phyloP scores from a whole-genome alignment of 2,797 vertebrate genomes.

The Etheostoma nigrum region DNA sequence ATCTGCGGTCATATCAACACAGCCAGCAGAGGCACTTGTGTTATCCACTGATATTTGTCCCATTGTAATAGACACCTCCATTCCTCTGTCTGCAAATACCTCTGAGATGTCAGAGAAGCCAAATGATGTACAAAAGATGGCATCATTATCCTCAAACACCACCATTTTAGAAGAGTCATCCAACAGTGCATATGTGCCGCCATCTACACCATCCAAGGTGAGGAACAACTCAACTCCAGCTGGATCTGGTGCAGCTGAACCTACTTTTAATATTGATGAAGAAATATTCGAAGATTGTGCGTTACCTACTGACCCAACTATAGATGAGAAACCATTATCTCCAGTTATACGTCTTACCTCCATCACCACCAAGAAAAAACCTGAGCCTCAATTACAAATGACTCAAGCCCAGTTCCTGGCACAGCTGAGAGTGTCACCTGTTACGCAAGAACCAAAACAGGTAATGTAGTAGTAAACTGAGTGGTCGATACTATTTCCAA shows the following conservation, averaged over 20 bases:
- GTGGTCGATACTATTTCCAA: too few species aligned
- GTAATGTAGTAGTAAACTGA: conserved; percentile 41
- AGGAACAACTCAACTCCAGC: background rate
- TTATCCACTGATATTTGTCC: background rate
- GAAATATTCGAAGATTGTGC: background rate
- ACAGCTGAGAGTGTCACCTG: conserved; percentile 63
- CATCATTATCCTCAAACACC: background rate
- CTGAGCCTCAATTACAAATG: conserved; percentile 57
- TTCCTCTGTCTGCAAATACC: background rate
- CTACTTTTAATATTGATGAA: background rate
- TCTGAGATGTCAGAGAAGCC: background rate
- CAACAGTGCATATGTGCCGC: background rate
- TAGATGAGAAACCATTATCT: conserved; percentile 12
- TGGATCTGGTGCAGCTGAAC: background rate
- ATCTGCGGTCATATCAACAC: background rate
- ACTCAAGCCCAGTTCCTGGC: conserved; percentile 71
- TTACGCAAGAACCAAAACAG: conserved; percentile 33
- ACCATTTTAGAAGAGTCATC: background rate
- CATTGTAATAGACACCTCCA: conserved; percentile 4
- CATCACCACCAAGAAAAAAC: conserved; percentile 30
- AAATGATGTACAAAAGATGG: conserved; percentile 8
- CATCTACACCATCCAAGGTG: background rate
- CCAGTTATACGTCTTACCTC: conserved; percentile 9
- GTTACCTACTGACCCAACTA: background rate
- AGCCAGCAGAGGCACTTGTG: background rate